These are phyloP conservation scores for Herminia tarsipennalis DNA, from an alignment of 2,888 invertebrate species.

Conservation along the genomic window DNA sequence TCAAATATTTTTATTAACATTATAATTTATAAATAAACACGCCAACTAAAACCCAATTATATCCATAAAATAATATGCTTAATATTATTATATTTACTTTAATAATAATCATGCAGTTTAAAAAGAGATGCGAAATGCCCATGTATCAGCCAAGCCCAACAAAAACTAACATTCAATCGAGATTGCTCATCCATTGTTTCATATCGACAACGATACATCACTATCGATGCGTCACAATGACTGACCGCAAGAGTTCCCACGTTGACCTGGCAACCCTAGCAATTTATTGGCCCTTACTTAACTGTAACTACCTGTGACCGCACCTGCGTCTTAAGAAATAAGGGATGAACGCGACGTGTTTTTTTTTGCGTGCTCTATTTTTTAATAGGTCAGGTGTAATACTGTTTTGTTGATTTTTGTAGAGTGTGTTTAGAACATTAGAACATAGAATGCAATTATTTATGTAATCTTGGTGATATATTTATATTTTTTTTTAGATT, in stretches of 20 bases:
- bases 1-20: too few relatives aligned
- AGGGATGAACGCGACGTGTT: conserved; percentile 58
- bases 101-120: background rate
- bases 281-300: conserved; percentile 79
- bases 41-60: too few relatives aligned
- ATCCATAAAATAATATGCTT: too few relatives aligned
- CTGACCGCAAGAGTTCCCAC: conserved; percentile 75
- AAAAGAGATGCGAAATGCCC: background rate
- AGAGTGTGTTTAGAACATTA: background rate
- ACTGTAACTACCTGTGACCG: conserved; percentile 77
- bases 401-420: background rate
- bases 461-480: too few relatives aligned
- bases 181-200: conserved; percentile 29
- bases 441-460: too few relatives aligned
- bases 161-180: conserved; percentile 5
- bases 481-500: too few relatives aligned
- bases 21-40: too few relatives aligned
- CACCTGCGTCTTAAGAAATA: conserved; percentile 77
- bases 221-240: conserved; percentile 66
- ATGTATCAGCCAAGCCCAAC: background rate
- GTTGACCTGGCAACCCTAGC: conserved; percentile 76
- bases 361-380: conserved; percentile 22
- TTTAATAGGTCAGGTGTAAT: conserved; percentile 14
- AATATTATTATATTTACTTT: too few relatives aligned
- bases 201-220: conserved; percentile 39